A percentile compares a stretch with the other conserved stretches of the same genome.
These are phyloP conservation scores for Hozukius guyotensis DNA, from an alignment of 2,797 vertebrate genomes.

Conservation along the genomic window DNA sequence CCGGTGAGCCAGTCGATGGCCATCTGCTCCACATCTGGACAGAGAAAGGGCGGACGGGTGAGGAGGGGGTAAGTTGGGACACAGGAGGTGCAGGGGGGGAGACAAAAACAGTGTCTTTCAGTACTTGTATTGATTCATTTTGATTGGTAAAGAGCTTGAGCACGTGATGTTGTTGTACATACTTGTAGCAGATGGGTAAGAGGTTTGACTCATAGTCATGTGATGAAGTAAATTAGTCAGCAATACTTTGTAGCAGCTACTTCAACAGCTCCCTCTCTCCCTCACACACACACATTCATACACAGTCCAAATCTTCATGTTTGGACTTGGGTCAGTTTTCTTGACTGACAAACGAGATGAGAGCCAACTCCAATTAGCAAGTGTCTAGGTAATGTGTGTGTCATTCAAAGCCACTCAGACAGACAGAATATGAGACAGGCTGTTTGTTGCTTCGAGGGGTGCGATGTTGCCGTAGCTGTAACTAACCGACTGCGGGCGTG, in stretches of 20 bases:
- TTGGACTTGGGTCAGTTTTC: constrained; percentile 1
- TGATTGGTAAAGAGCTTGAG: neutral
- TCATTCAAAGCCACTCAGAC: constrained; percentile 32
- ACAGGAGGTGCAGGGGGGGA: neutral
- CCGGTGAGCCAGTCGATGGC: constrained; percentile 98
- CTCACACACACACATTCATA: neutral
- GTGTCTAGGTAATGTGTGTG: constrained; percentile 19
- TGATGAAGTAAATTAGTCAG: constrained; percentile 42
- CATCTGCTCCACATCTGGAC: constrained; percentile 96
- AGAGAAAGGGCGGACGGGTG: neutral
- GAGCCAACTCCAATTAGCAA: constrained; percentile 30
- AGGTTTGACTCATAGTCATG: constrained; percentile 44
- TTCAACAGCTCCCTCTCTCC: neutral
- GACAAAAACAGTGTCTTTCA: neutral
- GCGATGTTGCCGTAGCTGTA: constrained; percentile 24
- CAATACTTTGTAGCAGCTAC: constrained; percentile 9
- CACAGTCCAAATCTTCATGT: constrained; percentile 1
- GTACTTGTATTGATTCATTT: neutral
- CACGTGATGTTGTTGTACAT: constrained; percentile 24
- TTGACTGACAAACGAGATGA: constrained; percentile 27
- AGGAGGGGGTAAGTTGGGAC: constrained; percentile 8
- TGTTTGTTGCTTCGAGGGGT: constrained; percentile 15
- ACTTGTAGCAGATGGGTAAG: constrained; percentile 33
- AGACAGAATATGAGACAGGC: constrained; percentile 36
- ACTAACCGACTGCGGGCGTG: constrained; percentile 5